Evolutionary conservation across 2,797 vertebrate species (phyloP).

Genomic region (Lates japonicus): DNA sequence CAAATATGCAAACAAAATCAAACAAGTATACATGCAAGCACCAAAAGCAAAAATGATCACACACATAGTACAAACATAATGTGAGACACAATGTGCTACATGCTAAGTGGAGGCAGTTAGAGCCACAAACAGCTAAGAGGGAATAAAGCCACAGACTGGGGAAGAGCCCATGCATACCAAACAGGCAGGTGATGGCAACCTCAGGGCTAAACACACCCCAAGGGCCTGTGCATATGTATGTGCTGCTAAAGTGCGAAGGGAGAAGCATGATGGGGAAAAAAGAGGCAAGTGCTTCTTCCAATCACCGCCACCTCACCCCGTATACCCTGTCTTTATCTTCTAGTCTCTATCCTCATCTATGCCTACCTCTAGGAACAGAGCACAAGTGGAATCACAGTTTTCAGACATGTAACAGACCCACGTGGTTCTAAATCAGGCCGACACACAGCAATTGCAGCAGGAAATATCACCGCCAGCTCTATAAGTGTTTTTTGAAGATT

Average conservation of each 20-base stretch:
- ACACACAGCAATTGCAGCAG: background rate
- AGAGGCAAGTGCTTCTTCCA: slow-evolving; percentile 69
- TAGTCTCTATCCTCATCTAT: background rate
- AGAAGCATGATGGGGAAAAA: slow-evolving; percentile 41
- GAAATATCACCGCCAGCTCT: background rate
- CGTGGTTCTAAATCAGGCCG: background rate
- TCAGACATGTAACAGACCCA: background rate
- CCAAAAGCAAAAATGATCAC: background rate
- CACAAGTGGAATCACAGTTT: background rate
- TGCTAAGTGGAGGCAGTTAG: slow-evolving; percentile 47
- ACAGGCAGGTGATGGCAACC: slow-evolving; percentile 81
- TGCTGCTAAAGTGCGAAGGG: slow-evolving; percentile 37
- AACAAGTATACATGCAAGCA: slow-evolving; percentile 10
- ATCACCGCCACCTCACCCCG: slow-evolving; percentile 42
- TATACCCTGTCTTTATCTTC: slow-evolving; percentile 38
- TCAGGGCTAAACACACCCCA: slow-evolving; percentile 75
- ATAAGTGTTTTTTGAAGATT: background rate
- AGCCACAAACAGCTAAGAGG: slow-evolving; percentile 53
- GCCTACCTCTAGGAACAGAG: slow-evolving; percentile 10
- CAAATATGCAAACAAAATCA: slow-evolving; percentile 21
- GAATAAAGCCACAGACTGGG: slow-evolving; percentile 45
- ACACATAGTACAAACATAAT: slow-evolving; percentile 24
- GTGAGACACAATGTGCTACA: background rate
- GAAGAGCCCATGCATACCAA: slow-evolving; percentile 75
- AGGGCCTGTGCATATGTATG: slow-evolving; percentile 44